Conservation (phyloP, 2,113 vertebrate genomes). For the Phyllopteryx taeniolatus region DNA sequence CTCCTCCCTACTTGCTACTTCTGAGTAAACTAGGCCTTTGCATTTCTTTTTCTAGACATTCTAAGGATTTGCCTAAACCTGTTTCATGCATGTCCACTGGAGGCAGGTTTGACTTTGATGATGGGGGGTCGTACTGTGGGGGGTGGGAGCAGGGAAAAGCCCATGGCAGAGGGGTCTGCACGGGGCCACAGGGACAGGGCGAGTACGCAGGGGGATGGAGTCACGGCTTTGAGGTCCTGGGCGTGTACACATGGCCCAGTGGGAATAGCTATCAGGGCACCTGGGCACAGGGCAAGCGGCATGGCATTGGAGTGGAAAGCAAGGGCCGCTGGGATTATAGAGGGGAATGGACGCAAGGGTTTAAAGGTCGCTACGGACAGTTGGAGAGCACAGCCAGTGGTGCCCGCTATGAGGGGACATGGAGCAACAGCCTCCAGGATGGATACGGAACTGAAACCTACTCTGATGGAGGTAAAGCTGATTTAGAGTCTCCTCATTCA, state of each 20-base stretch:
- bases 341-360: slow-evolving; percentile 97
- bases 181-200: slow-evolving; percentile 96
- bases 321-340: slow-evolving; percentile 98
- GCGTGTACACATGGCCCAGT: slow-evolving; percentile 97
- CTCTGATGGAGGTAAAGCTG: slow-evolving; percentile 91
- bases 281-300: slow-evolving; percentile 97
- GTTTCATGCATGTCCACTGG: slow-evolving; percentile 84
- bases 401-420: slow-evolving; percentile 94
- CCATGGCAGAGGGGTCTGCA: slow-evolving; percentile 95
- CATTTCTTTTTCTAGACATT: slow-evolving; percentile 68
- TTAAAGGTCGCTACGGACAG: slow-evolving; percentile 97
- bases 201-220: slow-evolving; percentile 97
- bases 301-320: slow-evolving; percentile 95
- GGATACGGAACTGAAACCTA: slow-evolving; percentile 97
- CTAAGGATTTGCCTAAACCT: slow-evolving; percentile 78
- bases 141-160: slow-evolving; percentile 99
- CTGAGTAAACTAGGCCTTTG: slow-evolving; percentile 44
- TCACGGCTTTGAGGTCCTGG: slow-evolving; percentile 96
- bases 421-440: slow-evolving; percentile 98
- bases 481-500: neutral
- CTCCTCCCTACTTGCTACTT: slow-evolving; percentile 40
- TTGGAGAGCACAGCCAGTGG: slow-evolving; percentile 91
- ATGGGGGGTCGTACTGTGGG: slow-evolving; percentile 99
- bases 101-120: slow-evolving; percentile 99
- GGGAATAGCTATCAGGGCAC: slow-evolving; percentile 97